A percentile compares a stretch with the other conserved stretches of the same genome.
Evolutionary conservation across 2,113 vertebrate species (phyloP).

Genomic region (Dipodomys stephensi): DNA sequence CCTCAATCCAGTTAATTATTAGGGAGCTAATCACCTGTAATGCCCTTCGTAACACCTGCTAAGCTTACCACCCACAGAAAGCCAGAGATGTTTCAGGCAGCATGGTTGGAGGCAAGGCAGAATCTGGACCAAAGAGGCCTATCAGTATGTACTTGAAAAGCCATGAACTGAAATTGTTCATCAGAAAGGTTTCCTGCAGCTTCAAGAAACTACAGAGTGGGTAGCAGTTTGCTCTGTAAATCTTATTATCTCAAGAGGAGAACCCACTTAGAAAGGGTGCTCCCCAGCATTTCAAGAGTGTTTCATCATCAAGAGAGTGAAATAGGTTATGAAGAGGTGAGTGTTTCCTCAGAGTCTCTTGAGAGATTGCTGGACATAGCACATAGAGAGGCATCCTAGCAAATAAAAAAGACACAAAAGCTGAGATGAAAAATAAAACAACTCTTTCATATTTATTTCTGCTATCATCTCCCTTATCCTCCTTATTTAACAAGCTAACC

Average conservation of each 20-base stretch:
- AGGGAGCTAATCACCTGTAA: constrained; percentile 36
- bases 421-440: neutral
- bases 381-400: neutral
- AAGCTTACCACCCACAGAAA: constrained; percentile 1
- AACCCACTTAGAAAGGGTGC: neutral
- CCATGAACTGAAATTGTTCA: neutral
- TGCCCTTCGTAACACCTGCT: neutral
- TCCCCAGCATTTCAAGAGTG: neutral
- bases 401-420: neutral
- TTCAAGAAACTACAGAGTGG: neutral
- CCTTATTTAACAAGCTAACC: neutral
- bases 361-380: neutral
- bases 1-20: neutral
- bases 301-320: neutral
- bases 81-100: neutral
- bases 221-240: neutral
- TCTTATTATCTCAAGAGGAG: neutral
- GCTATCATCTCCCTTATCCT: neutral
- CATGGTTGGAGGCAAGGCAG: neutral
- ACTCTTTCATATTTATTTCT: neutral
- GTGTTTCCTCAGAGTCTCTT: neutral
- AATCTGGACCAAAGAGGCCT: neutral
- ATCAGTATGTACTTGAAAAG: neutral
- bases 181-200: neutral
- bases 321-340: neutral